A percentile compares a stretch with the other conserved stretches of the same genome.
phyloP scores from a whole-genome alignment of 1,140 invertebrate genomes.

The Eueides isabella region DNA sequence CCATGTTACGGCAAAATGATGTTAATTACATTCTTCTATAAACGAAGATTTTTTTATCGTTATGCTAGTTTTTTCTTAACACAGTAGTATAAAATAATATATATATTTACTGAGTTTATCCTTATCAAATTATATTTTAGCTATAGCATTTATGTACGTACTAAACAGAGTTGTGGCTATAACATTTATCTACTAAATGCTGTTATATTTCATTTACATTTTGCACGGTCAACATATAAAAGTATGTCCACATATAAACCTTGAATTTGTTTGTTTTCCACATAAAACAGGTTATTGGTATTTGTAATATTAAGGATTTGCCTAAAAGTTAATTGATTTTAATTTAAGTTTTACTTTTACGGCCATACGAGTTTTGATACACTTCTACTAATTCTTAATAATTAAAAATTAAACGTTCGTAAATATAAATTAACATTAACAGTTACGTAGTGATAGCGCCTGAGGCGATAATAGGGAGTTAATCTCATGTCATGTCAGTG shows the following conservation, averaged over 20 bases:
- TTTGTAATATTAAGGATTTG: neutral
- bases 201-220: conserved; percentile 6
- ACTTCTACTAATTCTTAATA: neutral
- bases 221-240: conserved; percentile 7
- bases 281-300: conserved; percentile 11
- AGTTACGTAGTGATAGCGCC: conserved; percentile 17
- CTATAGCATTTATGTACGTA: neutral
- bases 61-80: neutral
- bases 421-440: neutral
- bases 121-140: neutral
- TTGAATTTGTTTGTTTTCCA: conserved; percentile 12
- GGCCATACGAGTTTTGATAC: neutral
- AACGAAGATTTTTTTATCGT: neutral
- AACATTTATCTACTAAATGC: neutral
- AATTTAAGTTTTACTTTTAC: neutral
- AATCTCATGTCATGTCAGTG: conserved; percentile 74
- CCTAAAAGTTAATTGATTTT: neutral
- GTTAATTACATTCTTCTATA: conserved; percentile 17
- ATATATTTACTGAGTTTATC: neutral
- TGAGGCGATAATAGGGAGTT: conserved; percentile 39
- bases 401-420: neutral
- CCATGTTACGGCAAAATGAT: conserved; percentile 15
- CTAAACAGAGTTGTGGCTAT: too few species aligned
- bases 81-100: neutral
- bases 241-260: conserved; percentile 7